Conservation (phyloP, 2,888 invertebrate genomes). For the Acronicta leporina region DNA sequence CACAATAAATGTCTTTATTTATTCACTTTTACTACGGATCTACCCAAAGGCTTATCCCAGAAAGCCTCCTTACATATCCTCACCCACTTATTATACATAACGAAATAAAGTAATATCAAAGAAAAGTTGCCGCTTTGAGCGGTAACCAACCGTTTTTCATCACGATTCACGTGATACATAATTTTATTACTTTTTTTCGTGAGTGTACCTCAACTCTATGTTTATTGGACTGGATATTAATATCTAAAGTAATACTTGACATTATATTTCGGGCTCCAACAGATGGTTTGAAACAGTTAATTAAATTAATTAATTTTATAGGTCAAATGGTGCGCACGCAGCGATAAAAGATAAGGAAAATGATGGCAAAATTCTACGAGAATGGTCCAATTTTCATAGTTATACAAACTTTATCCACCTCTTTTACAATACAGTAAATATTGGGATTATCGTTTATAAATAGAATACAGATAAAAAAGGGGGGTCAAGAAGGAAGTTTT, state of each 20-base stretch:
- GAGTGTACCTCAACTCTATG: conserved; percentile 54
- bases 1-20: conserved; percentile 54
- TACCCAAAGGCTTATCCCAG: conserved; percentile 61
- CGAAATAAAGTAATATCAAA: conserved; percentile 79
- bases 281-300: conserved; percentile 12
- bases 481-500: too few relatives aligned
- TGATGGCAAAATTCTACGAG: too few relatives aligned
- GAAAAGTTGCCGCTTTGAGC: conserved; percentile 68
- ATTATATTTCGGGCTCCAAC: conserved; percentile 21
- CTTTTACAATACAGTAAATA: too few relatives aligned
- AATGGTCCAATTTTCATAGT: too few relatives aligned
- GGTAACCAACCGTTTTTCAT: conserved; percentile 62
- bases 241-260: conserved; percentile 56
- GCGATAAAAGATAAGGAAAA: too few relatives aligned
- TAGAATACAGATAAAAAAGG: too few relatives aligned
- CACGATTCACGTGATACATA: conserved; percentile 66
- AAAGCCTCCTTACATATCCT: conserved; percentile 68
- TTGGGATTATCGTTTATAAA: too few relatives aligned
- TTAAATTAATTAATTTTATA: conserved; percentile 25
- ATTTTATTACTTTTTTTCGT: conserved; percentile 72
- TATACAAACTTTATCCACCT: too few relatives aligned
- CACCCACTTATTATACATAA: conserved; percentile 65
- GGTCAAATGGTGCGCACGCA: not conserved
- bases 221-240: conserved; percentile 65
- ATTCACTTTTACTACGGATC: conserved; percentile 62